These are phyloP conservation scores for Leucophora obtusa DNA, from an alignment of 2,888 invertebrate species.

Conservation along the genomic window DNA sequence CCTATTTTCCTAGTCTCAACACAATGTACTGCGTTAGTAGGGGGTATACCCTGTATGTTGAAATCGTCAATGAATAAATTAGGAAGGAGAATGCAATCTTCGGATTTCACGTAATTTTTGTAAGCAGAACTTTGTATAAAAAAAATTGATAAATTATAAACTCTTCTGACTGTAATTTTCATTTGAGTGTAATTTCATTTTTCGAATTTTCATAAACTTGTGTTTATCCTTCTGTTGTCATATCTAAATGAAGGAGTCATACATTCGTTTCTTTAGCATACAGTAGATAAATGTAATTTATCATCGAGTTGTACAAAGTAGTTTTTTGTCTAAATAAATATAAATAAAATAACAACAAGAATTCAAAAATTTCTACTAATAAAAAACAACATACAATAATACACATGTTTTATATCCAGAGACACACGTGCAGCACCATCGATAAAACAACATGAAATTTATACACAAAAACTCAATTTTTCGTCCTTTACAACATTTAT, in stretches of 20 bases:
- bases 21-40: too few species aligned
- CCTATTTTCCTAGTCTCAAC: too few species aligned
- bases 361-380: constrained; percentile 11
- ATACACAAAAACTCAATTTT: constrained; percentile 30
- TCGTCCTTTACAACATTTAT: constrained; percentile 60
- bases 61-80: too few species aligned
- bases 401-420: constrained; percentile 5
- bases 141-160: too few species aligned
- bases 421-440: constrained; percentile 68
- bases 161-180: neutral
- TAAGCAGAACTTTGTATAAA: too few species aligned
- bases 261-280: constrained; percentile 36
- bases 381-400: constrained; percentile 19
- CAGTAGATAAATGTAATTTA: constrained; percentile 60
- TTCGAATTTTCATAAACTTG: constrained; percentile 39
- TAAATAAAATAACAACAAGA: constrained; percentile 33
- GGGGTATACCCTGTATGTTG: too few species aligned
- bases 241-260: constrained; percentile 56
- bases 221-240: constrained; percentile 42
- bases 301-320: constrained; percentile 39
- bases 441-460: constrained; percentile 75
- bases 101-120: too few species aligned
- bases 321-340: constrained; percentile 9
- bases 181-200: constrained; percentile 14
- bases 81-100: too few species aligned